Evolutionary conservation across 1,140 invertebrate genomes (phyloP).

Genomic region (Leptinotarsa lineolata): DNA sequence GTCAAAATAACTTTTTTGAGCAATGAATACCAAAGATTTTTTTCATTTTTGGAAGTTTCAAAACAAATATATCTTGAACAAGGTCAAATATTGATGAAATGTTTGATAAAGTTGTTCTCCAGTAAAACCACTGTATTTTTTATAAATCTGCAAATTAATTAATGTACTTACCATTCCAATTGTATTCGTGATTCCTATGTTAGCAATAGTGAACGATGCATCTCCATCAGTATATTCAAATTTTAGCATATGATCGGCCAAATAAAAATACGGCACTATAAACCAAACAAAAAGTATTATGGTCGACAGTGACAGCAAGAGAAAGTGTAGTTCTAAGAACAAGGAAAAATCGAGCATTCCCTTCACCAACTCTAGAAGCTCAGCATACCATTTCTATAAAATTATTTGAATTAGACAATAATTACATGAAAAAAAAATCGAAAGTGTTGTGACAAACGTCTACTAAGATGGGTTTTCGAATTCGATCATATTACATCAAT

Average conservation of each 20-base stretch:
- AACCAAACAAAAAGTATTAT: constrained; percentile 88
- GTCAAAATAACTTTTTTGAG: too few relatives aligned
- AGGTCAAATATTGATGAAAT: too few relatives aligned
- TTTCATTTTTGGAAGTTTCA: too few relatives aligned
- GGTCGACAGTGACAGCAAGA: constrained; percentile 80
- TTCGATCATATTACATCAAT: too few relatives aligned
- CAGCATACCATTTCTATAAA: constrained; percentile 76
- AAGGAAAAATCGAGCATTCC: constrained; percentile 81
- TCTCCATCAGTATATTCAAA: constrained; percentile 70
- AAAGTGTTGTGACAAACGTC: background rate
- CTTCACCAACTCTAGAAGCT: constrained; percentile 70
- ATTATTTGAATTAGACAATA: constrained; percentile 25
- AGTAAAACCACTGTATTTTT: too few relatives aligned
- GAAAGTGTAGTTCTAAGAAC: constrained; percentile 78
- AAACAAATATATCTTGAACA: too few relatives aligned
- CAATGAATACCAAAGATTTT: too few relatives aligned
- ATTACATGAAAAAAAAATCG: background rate
- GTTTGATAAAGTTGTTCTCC: too few relatives aligned
- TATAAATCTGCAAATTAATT: background rate
- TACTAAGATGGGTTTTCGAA: too few relatives aligned
- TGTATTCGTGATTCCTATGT: constrained; percentile 86
- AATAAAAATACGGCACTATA: constrained; percentile 88
- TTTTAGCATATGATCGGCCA: constrained; percentile 72
- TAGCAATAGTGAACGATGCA: constrained; percentile 75
- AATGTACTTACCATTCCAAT: constrained; percentile 77